Evolutionary conservation across 53 echinoderm and acorn worm genomes (phyloP).

Genomic region (Holothuria scabra): DNA sequence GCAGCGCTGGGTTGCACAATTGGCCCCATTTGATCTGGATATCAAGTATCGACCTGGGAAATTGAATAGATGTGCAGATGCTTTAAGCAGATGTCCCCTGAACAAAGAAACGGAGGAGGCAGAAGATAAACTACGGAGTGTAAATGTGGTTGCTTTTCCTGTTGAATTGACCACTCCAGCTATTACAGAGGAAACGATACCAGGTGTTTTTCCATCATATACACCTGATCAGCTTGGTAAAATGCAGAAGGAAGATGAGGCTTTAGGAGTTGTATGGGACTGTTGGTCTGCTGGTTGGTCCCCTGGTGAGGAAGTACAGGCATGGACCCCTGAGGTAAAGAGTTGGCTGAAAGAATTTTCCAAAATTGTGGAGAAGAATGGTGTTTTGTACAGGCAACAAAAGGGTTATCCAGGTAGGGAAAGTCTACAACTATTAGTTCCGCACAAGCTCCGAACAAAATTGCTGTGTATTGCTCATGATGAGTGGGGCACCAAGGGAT

Average conservation of each 20-base stretch:
- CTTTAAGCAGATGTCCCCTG: too few species aligned
- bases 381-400: slow-evolving; percentile 56
- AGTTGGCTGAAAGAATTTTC: slow-evolving; percentile 51
- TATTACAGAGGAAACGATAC: background rate
- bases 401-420: background rate
- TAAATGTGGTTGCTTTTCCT: too few species aligned
- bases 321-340: background rate
- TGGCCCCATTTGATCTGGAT: too few species aligned
- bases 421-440: slow-evolving; percentile 39
- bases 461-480: slow-evolving; percentile 42
- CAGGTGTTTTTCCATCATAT: slow-evolving; percentile 72
- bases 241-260: slow-evolving; percentile 58
- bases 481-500: slow-evolving; percentile 61
- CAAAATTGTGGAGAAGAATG: slow-evolving; percentile 36
- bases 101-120: too few species aligned
- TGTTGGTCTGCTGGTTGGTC: slow-evolving; percentile 51
- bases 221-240: slow-evolving; percentile 38
- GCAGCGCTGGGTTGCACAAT: too few species aligned
- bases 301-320: slow-evolving; percentile 18
- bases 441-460: background rate
- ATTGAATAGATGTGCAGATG: too few species aligned
- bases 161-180: too few species aligned
- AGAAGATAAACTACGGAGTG: too few species aligned
- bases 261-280: slow-evolving; percentile 36
- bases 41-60: too few species aligned